A percentile compares a stretch with the other conserved stretches of the same genome.
phyloP scores from a whole-genome alignment of 2,797 vertebrate genomes.

The Parotocinclus haroldoi region DNA sequence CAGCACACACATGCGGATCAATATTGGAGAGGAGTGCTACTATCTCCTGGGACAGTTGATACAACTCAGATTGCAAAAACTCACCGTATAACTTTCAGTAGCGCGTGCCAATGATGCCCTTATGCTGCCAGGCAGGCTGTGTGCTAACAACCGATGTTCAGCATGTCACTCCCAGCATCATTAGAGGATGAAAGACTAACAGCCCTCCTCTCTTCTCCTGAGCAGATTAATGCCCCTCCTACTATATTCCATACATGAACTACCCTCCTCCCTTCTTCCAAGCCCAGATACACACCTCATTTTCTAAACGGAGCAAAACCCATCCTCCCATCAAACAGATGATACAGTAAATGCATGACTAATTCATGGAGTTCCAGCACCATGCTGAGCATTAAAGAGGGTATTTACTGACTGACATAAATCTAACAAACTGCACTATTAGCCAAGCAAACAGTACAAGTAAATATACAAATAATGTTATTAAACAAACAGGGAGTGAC shows the following conservation, averaged over 20 bases:
- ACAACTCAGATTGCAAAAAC: slow-evolving; percentile 5
- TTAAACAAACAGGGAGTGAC: no score
- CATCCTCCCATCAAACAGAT: slow-evolving; percentile 1
- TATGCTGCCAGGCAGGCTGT: slow-evolving; percentile 46
- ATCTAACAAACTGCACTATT: no score
- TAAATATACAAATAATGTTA: no score
- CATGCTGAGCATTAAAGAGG: not conserved
- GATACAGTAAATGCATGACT: slow-evolving; percentile 46
- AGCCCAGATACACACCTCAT: slow-evolving; percentile 1
- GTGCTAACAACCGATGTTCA: slow-evolving; percentile 62
- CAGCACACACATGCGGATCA: slow-evolving; percentile 28
- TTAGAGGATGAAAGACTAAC: slow-evolving; percentile 74
- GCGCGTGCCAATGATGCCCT: slow-evolving; percentile 32
- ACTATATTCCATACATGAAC: slow-evolving; percentile 26
- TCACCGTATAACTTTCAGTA: slow-evolving; percentile 22
- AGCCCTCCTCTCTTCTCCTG: slow-evolving; percentile 51
- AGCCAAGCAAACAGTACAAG: no score
- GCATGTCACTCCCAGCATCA: slow-evolving; percentile 59
- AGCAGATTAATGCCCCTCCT: slow-evolving; percentile 63
- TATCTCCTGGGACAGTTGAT: no score
- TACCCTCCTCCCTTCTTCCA: slow-evolving; percentile 1
- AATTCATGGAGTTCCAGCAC: slow-evolving; percentile 20
- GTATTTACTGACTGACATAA: no score
- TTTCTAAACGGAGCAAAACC: slow-evolving; percentile 21
- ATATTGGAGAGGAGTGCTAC: slow-evolving; percentile 1